Conservation (phyloP, 2,113 vertebrate species). For the Alexandromys fortis region DNA sequence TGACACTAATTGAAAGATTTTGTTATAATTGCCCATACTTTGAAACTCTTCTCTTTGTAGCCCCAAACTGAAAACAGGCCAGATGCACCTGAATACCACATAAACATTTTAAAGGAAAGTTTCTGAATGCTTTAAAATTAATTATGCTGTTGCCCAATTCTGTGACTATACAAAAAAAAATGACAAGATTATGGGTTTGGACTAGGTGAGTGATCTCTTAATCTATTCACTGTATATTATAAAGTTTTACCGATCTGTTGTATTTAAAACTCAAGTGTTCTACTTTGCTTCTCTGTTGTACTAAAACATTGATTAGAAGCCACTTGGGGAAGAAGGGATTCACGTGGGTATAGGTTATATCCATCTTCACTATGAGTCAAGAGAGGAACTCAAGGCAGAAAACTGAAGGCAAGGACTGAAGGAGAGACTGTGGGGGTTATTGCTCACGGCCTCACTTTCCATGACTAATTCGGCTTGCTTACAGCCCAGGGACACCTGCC, state of each 20-base stretch:
- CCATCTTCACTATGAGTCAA: not conserved
- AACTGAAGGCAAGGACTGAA: not conserved
- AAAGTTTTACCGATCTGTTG: not conserved
- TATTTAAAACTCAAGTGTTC: not conserved
- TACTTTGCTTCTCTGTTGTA: not conserved
- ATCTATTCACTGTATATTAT: not conserved
- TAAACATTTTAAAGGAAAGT: not conserved
- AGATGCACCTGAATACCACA: not conserved
- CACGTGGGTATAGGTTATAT: not conserved
- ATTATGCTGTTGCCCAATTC: not conserved
- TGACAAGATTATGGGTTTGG: not conserved
- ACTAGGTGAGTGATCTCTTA: not conserved
- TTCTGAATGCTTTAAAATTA: constrained; percentile 26
- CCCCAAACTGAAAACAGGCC: not conserved
- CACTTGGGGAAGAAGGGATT: not conserved
- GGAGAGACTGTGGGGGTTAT: not conserved
- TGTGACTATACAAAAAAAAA: not conserved
- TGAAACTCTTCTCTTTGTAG: constrained; percentile 44
- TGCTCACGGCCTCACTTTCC: too few species aligned
- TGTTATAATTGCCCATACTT: not conserved
- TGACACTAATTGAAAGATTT: constrained; percentile 59
- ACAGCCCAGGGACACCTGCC: not conserved
- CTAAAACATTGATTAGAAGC: not conserved
- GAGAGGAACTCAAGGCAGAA: too few species aligned
- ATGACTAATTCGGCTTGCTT: not conserved